Base-by-base conservation (phyloP, 2,113 vertebrate species). In the Aegypius monachus region DNA sequence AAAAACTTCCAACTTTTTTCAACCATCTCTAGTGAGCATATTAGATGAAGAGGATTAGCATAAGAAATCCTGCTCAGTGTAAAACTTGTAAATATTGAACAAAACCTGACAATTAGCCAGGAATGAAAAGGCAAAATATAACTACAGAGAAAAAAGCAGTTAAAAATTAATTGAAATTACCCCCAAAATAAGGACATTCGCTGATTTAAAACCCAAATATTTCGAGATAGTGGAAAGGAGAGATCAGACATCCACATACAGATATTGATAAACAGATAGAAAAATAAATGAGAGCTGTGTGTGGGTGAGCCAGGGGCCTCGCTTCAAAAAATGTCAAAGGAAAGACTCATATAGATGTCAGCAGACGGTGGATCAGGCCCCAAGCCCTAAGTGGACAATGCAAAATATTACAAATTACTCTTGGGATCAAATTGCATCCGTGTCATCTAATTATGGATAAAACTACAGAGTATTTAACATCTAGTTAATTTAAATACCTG, bases 391-490 rank as follows among this genome's bases (percentile, higher is more conserved):
- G 59, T 93, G 95, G 93, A 92, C 83, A 73, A 85, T 92, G 68
- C 61, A 45, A 85, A 87, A 86, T 56, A 94, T 93, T 92, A 91
- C 73, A 83, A 96, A 96, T 91, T 83, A 86, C 91, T 94, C 96
- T 63, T 85, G 96, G 92, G 97, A 97, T 88, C 91, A 73, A 88
- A 80, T 86, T 95, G 58, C 86, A 94, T 95, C 34, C 42, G 6
- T 96, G 94, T 97, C 71, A 95, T 93, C 90, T 97, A 98, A 98
- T 97, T 97, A 97, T 80, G 59, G 92, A 97, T 97, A 97, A 98
- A 97, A 96, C 96, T 95, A 96, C 91, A 95, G 88, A 97, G 93
- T 94, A 96, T 97, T 98, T 98, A 98, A 97, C 95, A 97, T 93
- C 95, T 97, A 45, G 42, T 97, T 98, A 97, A 95, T 97, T 96